Percentiles rank a stretch among this genome's conserved stretches.
Conservation (phyloP, 2,888 invertebrate genomes). For the Scrobipalpa costella region DNA sequence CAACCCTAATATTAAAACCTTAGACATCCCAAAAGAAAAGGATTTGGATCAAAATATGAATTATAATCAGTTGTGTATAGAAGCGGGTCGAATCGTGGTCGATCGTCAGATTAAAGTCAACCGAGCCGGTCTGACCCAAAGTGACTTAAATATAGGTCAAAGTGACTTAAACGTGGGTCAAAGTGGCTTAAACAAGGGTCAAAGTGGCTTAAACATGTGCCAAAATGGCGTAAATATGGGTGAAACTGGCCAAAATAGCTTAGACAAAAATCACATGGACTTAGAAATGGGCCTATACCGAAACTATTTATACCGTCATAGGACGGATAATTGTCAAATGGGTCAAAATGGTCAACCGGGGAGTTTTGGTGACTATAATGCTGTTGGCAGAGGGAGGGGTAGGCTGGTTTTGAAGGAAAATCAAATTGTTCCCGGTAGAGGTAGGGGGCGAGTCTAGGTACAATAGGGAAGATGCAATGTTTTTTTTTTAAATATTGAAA, state of each 20-base stretch:
- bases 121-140: not conserved
- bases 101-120: not conserved
- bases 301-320: not conserved
- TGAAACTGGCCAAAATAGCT: not conserved
- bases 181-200: not conserved
- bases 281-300: too few species aligned
- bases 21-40: not conserved
- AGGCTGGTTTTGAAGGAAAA: not conserved
- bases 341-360: not conserved
- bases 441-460: not conserved
- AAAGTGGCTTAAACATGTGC: not conserved
- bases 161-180: not conserved
- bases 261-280: not conserved
- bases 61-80: not conserved
- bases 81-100: not conserved
- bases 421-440: not conserved
- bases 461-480: too few species aligned
- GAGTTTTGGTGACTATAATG: not conserved
- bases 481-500: too few species aligned
- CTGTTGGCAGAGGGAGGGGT: not conserved
- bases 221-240: not conserved
- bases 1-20: not conserved
- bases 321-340: not conserved
- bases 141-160: not conserved
- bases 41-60: not conserved